Percentiles rank a stretch among this genome's conserved stretches.
Conservation (phyloP, 2,797 vertebrate species). For the Tauraco hartlaubi region DNA sequence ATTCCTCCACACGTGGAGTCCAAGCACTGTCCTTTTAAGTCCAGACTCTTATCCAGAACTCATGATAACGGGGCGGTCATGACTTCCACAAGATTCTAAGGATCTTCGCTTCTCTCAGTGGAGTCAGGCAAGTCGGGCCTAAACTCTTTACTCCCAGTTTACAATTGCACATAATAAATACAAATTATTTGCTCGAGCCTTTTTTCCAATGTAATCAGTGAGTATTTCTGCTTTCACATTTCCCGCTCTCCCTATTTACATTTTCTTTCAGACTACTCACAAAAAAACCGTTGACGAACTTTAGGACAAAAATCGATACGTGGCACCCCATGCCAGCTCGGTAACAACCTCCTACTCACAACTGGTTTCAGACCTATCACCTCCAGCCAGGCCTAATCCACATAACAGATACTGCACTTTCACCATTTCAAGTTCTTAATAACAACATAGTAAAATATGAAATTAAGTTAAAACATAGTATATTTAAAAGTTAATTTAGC, state of each 20-base stretch:
- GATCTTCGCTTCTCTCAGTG: background rate
- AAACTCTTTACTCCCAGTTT: background rate
- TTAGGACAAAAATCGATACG: background rate
- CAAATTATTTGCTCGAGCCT: background rate
- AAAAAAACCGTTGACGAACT: background rate
- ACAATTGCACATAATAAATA: background rate
- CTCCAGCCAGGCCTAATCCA: background rate
- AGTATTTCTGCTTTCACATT: background rate
- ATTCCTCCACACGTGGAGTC: background rate
- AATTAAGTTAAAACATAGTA: background rate
- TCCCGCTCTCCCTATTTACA: background rate
- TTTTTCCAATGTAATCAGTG: background rate
- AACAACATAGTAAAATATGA: background rate
- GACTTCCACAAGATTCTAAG: background rate
- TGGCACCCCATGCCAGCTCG: background rate
- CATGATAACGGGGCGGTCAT: accelerated
- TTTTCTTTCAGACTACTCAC: background rate
- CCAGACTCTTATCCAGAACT: background rate
- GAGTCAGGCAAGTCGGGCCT: background rate
- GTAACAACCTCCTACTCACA: background rate
- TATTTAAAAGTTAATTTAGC: background rate
- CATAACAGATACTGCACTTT: background rate
- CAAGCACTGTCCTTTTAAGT: background rate
- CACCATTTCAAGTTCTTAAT: background rate
- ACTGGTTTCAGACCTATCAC: background rate